phyloP scores from a whole-genome alignment of 2,113 vertebrate species.

The Abramis brama region DNA sequence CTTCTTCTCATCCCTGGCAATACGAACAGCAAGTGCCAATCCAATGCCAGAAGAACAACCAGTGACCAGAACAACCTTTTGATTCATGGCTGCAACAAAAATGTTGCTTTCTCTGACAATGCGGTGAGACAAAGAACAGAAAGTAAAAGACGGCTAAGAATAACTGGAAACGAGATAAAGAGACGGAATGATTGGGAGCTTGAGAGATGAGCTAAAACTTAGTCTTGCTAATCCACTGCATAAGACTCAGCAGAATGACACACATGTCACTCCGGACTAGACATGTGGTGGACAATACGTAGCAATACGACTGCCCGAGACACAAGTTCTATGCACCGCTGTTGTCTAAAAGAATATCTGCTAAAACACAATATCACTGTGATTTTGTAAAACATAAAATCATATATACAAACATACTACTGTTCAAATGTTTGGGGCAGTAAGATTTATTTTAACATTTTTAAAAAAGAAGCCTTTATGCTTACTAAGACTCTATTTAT shows the following conservation, averaged over 20 bases:
- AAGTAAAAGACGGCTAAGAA: neutral
- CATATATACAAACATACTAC: neutral
- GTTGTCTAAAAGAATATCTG: neutral
- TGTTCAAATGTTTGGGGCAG: neutral
- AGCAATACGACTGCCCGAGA: neutral
- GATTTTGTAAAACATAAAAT: neutral
- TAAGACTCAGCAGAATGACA: slow-evolving; percentile 59
- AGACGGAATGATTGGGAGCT: slow-evolving; percentile 45
- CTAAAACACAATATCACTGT: neutral
- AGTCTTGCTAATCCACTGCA: slow-evolving; percentile 63
- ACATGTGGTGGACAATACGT: neutral
- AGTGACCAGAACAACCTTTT: slow-evolving; percentile 85
- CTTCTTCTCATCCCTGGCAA: slow-evolving; percentile 85
- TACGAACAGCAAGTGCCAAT: slow-evolving; percentile 80
- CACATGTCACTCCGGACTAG: neutral
- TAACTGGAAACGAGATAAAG: neutral
- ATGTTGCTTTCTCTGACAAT: slow-evolving; percentile 5
- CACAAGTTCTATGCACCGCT: neutral
- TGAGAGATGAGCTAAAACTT: slow-evolving; percentile 51
- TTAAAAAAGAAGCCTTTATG: too few relatives aligned
- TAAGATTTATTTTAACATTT: neutral
- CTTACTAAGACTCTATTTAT: too few relatives aligned
- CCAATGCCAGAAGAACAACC: slow-evolving; percentile 89
- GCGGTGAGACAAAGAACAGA: neutral
- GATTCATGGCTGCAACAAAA: slow-evolving; percentile 69